phyloP scores from a whole-genome alignment of 2,113 vertebrate species.

The Rhegmatorhina hoffmannsi region DNA sequence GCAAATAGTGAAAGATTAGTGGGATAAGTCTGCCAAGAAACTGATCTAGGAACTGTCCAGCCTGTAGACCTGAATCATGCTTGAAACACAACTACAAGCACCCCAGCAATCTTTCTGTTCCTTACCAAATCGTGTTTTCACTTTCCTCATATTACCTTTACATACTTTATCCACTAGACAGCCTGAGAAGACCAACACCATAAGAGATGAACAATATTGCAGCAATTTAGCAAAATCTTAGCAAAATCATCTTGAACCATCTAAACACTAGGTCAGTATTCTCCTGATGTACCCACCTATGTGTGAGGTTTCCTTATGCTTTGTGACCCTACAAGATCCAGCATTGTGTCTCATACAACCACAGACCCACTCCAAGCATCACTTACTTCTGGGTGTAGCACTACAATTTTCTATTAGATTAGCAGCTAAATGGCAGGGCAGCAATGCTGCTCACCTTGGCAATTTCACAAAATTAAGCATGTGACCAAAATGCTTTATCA shows the following conservation, averaged over 20 bases:
- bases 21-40: background rate
- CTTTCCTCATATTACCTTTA: background rate
- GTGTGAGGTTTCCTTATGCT: rapidly evolving
- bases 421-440: background rate
- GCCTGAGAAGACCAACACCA: background rate
- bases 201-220: background rate
- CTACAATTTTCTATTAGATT: background rate
- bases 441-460: background rate
- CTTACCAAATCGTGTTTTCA: background rate
- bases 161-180: background rate
- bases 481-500: background rate
- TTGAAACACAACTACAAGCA: background rate
- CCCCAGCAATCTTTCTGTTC: background rate
- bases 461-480: background rate
- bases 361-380: background rate
- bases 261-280: background rate
- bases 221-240: background rate
- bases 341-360: rapidly evolving
- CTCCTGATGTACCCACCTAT: background rate
- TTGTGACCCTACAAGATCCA: background rate
- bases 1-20: background rate
- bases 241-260: background rate
- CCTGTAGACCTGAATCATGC: background rate
- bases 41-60: background rate
- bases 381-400: background rate